Conservation (phyloP, 2,888 invertebrate genomes). For the Gryllus longicercus region DNA sequence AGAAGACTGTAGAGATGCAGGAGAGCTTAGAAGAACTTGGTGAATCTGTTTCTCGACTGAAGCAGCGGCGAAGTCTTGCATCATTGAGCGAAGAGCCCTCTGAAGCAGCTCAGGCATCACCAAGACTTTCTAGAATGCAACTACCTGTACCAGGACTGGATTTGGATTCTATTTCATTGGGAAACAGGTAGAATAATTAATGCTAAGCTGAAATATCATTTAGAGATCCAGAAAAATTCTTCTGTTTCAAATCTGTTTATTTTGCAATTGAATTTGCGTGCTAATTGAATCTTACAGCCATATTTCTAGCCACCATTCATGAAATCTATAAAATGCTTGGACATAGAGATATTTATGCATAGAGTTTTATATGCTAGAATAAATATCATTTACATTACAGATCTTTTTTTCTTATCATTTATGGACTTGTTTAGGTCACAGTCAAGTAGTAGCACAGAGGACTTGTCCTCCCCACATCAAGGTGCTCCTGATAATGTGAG, state of each 20-base stretch:
- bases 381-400: background rate
- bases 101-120: slow-evolving; percentile 30
- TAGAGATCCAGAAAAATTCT: no score
- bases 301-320: no score
- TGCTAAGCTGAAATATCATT: no score
- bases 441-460: slow-evolving; percentile 39
- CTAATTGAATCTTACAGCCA: no score
- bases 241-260: no score
- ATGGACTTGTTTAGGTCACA: slow-evolving; percentile 29
- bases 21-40: slow-evolving; percentile 41
- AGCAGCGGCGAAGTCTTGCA: slow-evolving; percentile 36
- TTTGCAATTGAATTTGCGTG: no score
- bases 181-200: slow-evolving; percentile 27
- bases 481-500: slow-evolving; percentile 31
- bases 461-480: slow-evolving; percentile 37
- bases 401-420: background rate
- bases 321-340: no score
- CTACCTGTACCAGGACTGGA: slow-evolving; percentile 36
- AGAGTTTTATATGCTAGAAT: no score
- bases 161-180: slow-evolving; percentile 39
- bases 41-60: slow-evolving; percentile 38
- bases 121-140: slow-evolving; percentile 28
- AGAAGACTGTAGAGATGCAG: slow-evolving; percentile 47
- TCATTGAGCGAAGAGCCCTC: slow-evolving; percentile 35
- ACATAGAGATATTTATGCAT: no score